Percentiles rank a stretch among this genome's conserved stretches.
These are phyloP conservation scores for Muscicapa striata DNA, from an alignment of 2,797 vertebrate genomes.

Conservation along the genomic window DNA sequence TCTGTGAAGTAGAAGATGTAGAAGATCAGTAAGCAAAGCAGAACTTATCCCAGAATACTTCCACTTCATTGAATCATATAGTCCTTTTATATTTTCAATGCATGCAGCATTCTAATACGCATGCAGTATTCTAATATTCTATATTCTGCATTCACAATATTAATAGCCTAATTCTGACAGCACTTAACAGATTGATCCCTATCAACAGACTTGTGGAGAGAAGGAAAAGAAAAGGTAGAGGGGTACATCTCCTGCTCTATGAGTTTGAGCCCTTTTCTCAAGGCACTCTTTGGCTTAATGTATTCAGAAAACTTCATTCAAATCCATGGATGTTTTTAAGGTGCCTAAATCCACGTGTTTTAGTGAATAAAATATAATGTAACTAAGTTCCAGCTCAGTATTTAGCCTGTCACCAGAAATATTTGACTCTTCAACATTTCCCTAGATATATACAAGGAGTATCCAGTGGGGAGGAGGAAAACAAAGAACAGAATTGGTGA, in stretches of 20 bases:
- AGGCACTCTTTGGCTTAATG: neutral
- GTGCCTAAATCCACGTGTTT: neutral
- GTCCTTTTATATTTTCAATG: neutral
- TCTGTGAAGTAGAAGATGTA: neutral
- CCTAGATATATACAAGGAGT: neutral
- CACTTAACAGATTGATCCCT: neutral
- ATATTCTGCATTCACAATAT: neutral
- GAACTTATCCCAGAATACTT: neutral
- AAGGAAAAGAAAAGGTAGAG: neutral
- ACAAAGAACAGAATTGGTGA: neutral
- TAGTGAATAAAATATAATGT: neutral
- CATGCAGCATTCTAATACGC: neutral
- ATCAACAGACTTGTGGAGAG: neutral
- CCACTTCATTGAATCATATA: neutral
- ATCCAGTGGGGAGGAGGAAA: neutral
- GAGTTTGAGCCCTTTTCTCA: accelerated
- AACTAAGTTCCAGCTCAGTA: neutral
- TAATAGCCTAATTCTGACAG: neutral
- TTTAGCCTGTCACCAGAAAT: neutral
- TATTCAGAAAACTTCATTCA: neutral
- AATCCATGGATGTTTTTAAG: neutral
- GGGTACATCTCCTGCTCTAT: neutral
- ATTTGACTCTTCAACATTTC: neutral
- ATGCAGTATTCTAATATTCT: neutral
- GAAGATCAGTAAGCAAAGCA: neutral